Base-by-base conservation (phyloP, 2,113 vertebrate genomes). In the Chloropsis hardwickii region DNA sequence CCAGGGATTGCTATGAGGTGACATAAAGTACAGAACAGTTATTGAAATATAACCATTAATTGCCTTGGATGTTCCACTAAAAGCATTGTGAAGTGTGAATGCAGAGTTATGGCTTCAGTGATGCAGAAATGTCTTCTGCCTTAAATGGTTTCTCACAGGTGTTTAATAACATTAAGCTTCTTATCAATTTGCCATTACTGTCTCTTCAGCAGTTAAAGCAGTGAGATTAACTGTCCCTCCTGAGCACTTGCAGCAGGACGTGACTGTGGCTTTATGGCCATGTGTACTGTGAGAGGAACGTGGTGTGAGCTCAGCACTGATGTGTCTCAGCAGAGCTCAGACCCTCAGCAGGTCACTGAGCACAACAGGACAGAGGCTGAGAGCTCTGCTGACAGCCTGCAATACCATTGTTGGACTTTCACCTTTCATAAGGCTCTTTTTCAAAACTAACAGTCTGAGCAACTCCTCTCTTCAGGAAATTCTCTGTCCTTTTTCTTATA, bases 121-220 rank as follows among this genome's bases (percentile, higher is more conserved):
- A 54, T 62, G 72, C 51, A 87, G 69, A 91, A 87, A 72, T 47
- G 11, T 74, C n/a, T 86, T 86, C 58, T 81, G 29, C 47, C 11
- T 54, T 66, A 78, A 89, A 70, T 67, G 33, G 33, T 78, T 94
- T 92, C 72, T 91, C 64, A 71, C 86, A 81, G 69, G 77, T 95
- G 72, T 87, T 94, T 78, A 91, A 81, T 58, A 86, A 51, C 65
- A 74, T 81, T 84, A 92, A 91, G 60, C 51, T 70, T 31, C 84
- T 84, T 89, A 86, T 74, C 65, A 87, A 23, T 81, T 92, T 87
- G 39, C 56, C 29, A 47, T 81, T 84, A 74, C 15, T 81, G 60
- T 20, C 90, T 78, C 82, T 82, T 77, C 48, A 81, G 73, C 22
- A 60, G 81, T 81, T 62, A 56, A 81, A 89, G 44, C 16, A 2